These are phyloP conservation scores for Ranitomeya variabilis DNA, from an alignment of 2,113 vertebrate species.

Conservation along the genomic window DNA sequence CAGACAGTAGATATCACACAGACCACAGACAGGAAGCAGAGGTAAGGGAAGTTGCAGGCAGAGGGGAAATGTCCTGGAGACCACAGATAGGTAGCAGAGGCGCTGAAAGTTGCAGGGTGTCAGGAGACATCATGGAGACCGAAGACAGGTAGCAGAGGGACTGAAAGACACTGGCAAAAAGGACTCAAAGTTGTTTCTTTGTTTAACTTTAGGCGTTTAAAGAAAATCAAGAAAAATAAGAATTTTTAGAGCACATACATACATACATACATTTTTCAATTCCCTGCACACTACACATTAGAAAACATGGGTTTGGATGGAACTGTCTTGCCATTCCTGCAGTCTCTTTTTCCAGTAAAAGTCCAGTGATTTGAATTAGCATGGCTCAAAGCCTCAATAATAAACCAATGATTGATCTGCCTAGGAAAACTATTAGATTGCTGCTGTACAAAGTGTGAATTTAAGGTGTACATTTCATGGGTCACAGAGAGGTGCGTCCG, in stretches of 20 bases:
- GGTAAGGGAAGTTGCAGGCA: too few relatives aligned
- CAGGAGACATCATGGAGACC: too few relatives aligned
- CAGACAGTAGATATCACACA: too few relatives aligned
- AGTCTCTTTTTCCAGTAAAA: not conserved
- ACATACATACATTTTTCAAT: not conserved
- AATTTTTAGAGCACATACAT: not conserved
- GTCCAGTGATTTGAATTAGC: not conserved
- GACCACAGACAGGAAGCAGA: too few relatives aligned
- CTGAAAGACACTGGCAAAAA: too few relatives aligned
- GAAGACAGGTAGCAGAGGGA: too few relatives aligned
- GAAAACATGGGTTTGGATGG: not conserved
- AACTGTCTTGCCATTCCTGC: not conserved
- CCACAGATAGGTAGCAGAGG: too few relatives aligned
- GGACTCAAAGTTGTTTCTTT: too few relatives aligned
- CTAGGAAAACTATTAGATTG: constrained; percentile 5
- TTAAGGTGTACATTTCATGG: constrained; percentile 33
- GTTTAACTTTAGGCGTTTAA: not conserved
- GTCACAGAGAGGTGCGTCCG: not conserved
- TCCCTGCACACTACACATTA: not conserved
- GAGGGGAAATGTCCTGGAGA: too few relatives aligned
- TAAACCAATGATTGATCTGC: constrained; percentile 20
- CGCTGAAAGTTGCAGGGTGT: too few relatives aligned
- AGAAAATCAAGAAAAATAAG: not conserved
- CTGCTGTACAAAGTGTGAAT: constrained; percentile 1
- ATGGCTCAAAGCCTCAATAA: not conserved